Evolutionary conservation across 2,797 vertebrate species (phyloP).

Genomic region (Meriones psammophilus): DNA sequence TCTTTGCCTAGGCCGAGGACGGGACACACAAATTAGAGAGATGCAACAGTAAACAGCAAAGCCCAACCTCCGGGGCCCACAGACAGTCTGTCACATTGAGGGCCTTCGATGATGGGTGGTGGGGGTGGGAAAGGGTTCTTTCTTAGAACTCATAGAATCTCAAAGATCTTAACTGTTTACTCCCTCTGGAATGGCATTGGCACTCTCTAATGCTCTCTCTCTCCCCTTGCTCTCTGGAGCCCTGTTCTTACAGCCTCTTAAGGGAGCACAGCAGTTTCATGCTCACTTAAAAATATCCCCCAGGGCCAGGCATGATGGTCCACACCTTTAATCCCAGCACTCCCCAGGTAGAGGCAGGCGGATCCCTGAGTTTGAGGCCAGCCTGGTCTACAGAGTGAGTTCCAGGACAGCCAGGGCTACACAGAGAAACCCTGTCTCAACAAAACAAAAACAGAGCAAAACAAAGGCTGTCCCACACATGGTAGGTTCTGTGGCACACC

Average conservation of each 20-base stretch:
- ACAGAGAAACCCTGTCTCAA: background rate
- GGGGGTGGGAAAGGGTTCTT: background rate
- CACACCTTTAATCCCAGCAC: background rate
- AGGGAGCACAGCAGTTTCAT: background rate
- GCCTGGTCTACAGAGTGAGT: background rate
- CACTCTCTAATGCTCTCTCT: no score
- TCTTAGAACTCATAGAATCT: slow-evolving; percentile 42
- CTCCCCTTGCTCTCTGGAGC: background rate
- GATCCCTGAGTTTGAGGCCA: background rate
- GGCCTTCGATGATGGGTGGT: background rate
- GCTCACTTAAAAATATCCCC: background rate
- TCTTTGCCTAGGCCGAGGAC: background rate
- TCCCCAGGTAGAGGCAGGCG: background rate
- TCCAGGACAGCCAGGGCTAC: background rate
- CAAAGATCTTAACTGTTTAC: background rate
- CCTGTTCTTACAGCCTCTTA: slow-evolving; percentile 2
- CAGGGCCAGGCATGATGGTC: no score
- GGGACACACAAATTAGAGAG: background rate
- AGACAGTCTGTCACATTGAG: background rate
- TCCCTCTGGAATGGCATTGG: background rate
- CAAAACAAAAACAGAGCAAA: background rate
- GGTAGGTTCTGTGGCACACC: background rate
- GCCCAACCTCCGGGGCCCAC: background rate
- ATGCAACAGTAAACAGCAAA: background rate
- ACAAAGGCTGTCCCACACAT: background rate